Evolutionary conservation across 2,113 vertebrate genomes (phyloP).

Genomic region (Ceyx margarethae): DNA sequence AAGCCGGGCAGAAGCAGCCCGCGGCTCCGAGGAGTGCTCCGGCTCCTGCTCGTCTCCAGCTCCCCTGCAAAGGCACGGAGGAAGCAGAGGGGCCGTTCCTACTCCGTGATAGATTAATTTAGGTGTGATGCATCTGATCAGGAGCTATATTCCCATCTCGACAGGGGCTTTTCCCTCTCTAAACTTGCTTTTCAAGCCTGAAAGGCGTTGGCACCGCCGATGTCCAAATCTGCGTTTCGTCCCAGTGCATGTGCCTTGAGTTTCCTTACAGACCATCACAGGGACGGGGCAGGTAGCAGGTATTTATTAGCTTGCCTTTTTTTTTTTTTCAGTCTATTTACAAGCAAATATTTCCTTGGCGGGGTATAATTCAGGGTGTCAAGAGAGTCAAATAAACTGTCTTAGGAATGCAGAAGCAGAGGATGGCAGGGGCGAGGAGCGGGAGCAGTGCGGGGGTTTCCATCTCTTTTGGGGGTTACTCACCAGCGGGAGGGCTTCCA

Average conservation of each 20-base stretch:
- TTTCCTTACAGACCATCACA: neutral
- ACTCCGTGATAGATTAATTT: neutral
- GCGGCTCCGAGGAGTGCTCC: neutral
- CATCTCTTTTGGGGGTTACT: neutral
- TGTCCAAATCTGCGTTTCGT: neutral
- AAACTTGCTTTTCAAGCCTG: neutral
- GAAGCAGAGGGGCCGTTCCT: neutral
- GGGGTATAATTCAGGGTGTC: neutral
- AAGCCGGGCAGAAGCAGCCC: neutral
- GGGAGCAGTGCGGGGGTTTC: accelerated
- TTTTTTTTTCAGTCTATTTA: neutral
- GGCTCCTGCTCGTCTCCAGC: neutral
- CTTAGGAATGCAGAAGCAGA: neutral
- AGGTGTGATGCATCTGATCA: neutral
- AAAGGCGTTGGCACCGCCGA: neutral
- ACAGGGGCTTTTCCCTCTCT: neutral
- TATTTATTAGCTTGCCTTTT: neutral
- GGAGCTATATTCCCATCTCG: neutral
- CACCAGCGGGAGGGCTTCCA: neutral
- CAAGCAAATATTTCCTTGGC: neutral
- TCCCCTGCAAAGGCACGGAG: neutral
- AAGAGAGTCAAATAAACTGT: neutral
- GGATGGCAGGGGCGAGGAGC: neutral
- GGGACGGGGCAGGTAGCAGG: neutral
- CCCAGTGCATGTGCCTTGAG: accelerated